Percentiles rank a stretch among this genome's conserved stretches.
phyloP scores from a whole-genome alignment of 2,888 invertebrate species.

The Agelastica alni region DNA sequence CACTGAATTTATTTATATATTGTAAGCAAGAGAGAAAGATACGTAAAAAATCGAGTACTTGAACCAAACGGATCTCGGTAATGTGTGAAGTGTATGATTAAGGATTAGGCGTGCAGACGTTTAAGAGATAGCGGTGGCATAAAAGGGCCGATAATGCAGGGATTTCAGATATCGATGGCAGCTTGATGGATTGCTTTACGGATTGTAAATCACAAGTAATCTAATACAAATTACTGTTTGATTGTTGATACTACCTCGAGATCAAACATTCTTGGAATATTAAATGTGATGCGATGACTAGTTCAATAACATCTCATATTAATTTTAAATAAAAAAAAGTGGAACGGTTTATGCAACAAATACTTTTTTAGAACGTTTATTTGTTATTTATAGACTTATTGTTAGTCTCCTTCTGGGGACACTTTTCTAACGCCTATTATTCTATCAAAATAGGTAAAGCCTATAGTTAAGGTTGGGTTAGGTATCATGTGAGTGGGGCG shows the following conservation, averaged over 20 bases:
- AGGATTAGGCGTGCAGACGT: constrained; percentile 54
- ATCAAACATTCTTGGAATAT: constrained; percentile 32
- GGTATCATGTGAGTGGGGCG: too few species aligned
- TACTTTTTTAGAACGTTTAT: too few species aligned
- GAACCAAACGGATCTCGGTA: constrained; percentile 16
- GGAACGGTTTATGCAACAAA: too few species aligned
- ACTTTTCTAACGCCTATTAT: too few species aligned
- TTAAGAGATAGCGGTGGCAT: constrained; percentile 53
- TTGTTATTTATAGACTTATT: too few species aligned
- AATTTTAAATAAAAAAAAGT: too few species aligned
- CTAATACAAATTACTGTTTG: constrained; percentile 53
- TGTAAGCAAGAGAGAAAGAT: too few species aligned
- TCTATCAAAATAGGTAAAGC: too few species aligned
- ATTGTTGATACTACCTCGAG: constrained; percentile 44
- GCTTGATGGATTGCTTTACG: constrained; percentile 57
- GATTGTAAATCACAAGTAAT: constrained; percentile 59
- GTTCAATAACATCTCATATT: constrained; percentile 6
- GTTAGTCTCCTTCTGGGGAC: too few species aligned
- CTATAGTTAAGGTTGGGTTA: too few species aligned
- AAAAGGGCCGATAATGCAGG: constrained; percentile 56
- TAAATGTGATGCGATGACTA: constrained; percentile 3
- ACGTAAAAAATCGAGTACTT: too few species aligned
- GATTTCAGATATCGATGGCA: constrained; percentile 58
- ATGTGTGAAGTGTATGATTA: constrained; percentile 40
- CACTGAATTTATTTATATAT: too few species aligned